Base-by-base conservation (phyloP, 2,113 vertebrate species). In the Hyperopisus bebe region DNA sequence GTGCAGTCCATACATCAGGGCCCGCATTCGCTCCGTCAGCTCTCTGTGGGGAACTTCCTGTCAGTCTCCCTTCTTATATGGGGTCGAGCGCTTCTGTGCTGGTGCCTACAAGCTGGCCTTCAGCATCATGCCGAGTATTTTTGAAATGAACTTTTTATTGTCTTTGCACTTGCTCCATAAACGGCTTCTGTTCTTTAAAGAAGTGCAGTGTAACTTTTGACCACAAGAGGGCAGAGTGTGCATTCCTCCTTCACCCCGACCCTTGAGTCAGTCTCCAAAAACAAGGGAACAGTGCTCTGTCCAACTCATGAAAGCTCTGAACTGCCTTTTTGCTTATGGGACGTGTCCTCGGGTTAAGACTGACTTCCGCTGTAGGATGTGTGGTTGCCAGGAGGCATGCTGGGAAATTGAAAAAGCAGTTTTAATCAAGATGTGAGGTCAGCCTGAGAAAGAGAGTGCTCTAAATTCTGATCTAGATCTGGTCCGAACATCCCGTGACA, bases 181-280 rank as follows among this genome's bases (percentile, higher is more conserved):
- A 48, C 46, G 31, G 44, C 46, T 86, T 47, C 19, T 47, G 44
- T 84, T 39, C 35, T 80, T 80, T 80, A 35, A 27, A 31, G 50
- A 39, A 55, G 13, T 87, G 50, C 50, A 87, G 13, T 86, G 6
- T 53, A 21, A 86, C 13, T 35, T 27, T 27, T 55, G 48, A 87
- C 85, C 85, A 87, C 85, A 87, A 87, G 85, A 53, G 48, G 85
- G 85, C 50, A 87, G 27, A 35, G 47, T 87, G 31, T 87, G 15
- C 47, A n/a, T 24, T 44, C 19, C 27, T 35, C n/a, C 46, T 87
- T n/a, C 11, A 53, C 13, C n/a, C 2, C 13, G n/a, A 53, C 85
- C 47, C 39, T 17, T 21, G 31, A 39, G 39, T 77, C 44, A 84
- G 21, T 19, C 2, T n/a, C 48, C 39, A 13, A 24, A 31, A 86